Conservation (phyloP, 2,888 invertebrate genomes). For the Eremobia ochroleuca region DNA sequence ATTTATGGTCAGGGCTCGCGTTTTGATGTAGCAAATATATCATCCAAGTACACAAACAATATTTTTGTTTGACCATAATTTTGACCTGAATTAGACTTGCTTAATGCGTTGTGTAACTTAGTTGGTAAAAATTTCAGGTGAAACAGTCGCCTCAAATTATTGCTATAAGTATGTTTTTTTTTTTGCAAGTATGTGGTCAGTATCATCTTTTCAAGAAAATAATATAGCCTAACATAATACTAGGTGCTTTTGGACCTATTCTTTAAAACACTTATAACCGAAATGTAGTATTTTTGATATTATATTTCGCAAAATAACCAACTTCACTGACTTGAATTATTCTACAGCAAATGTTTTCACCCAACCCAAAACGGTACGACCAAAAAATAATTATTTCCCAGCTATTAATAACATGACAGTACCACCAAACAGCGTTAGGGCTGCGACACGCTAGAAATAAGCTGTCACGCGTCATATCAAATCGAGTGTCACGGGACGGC, state of each 20-base stretch:
- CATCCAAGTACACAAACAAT: slow-evolving; percentile 32
- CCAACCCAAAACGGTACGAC: slow-evolving; percentile 21
- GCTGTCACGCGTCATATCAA: slow-evolving; percentile 75
- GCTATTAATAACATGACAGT: slow-evolving; percentile 61
- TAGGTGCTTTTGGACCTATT: background rate
- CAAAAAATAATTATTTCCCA: slow-evolving; percentile 60
- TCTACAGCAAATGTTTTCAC: slow-evolving; percentile 19
- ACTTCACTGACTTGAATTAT: slow-evolving; percentile 16
- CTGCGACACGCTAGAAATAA: slow-evolving; percentile 70
- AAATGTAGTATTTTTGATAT: background rate
- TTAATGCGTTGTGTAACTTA: slow-evolving; percentile 1
- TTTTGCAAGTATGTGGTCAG: fast-evolving
- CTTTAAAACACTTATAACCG: background rate
- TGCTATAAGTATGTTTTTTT: background rate
- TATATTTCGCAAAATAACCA: background rate
- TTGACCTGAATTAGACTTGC: background rate
- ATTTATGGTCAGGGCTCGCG: slow-evolving; percentile 53
- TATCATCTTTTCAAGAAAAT: background rate
- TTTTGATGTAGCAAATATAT: slow-evolving; percentile 54
- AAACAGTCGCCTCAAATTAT: background rate
- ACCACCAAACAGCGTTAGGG: slow-evolving; percentile 57
- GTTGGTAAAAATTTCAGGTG: slow-evolving; percentile 4
- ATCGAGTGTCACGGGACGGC: slow-evolving; percentile 73
- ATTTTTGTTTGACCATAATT: slow-evolving; percentile 19
- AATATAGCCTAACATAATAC: background rate